These are phyloP conservation scores for Pangasius larnaudii DNA, from an alignment of 2,797 vertebrate genomes.

Conservation along the genomic window DNA sequence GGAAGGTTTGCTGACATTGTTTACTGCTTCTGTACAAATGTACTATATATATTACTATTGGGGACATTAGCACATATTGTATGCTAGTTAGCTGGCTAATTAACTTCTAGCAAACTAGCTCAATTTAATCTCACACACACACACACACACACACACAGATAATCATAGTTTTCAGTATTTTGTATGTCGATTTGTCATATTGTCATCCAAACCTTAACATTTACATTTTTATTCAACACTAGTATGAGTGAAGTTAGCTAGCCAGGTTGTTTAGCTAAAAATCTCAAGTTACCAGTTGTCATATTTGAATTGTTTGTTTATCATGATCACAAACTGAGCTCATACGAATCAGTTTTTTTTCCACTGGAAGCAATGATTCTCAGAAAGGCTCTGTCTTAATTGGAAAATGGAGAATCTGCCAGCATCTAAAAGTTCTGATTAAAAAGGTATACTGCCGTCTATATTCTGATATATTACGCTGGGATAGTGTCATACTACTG, in stretches of 20 bases:
- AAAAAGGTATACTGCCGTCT: no score
- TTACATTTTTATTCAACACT: background rate
- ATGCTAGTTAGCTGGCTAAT: no score
- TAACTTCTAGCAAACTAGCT: no score
- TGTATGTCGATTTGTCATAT: background rate
- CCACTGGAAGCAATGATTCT: background rate
- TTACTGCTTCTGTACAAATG: no score
- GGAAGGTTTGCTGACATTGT: no score
- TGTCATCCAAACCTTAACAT: background rate
- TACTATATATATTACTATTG: no score
- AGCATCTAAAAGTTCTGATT: background rate
- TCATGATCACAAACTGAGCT: no score
- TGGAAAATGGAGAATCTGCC: background rate
- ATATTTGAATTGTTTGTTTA: background rate
- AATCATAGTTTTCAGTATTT: no score
- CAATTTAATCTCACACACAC: no score
- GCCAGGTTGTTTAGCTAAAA: background rate
- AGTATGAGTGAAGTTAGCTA: background rate
- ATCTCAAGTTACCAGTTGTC: background rate
- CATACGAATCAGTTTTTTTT: background rate
- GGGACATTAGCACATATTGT: no score
- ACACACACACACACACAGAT: no score
- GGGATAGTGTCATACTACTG: background rate
- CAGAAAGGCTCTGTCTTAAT: background rate
- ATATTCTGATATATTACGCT: background rate